phyloP scores from a whole-genome alignment of 2,888 invertebrate genomes.

The Zootermopsis nevadensis region DNA sequence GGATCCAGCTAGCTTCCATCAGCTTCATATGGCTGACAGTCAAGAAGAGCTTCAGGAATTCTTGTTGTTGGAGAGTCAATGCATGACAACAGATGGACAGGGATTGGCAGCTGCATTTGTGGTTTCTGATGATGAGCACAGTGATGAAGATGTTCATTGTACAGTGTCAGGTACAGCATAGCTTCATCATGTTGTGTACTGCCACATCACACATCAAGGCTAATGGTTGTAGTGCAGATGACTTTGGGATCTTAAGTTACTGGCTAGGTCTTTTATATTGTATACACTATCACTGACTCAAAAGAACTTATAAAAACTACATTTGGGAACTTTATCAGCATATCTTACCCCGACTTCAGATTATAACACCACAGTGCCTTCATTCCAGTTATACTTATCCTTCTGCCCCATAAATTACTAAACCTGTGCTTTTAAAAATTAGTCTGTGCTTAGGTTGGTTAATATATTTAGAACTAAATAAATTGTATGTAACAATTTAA shows the following conservation, averaged over 20 bases:
- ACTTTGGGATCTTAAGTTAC: not conserved
- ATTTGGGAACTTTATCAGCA: not conserved
- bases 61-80: conserved; percentile 70
- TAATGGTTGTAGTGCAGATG: no score
- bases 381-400: not conserved
- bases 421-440: not conserved
- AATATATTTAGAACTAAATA: not conserved
- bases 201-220: no score
- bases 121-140: conserved; percentile 49
- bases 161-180: conserved; percentile 52
- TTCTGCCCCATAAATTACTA: not conserved
- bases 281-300: not conserved
- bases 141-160: conserved; percentile 54
- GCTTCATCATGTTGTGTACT: not conserved
- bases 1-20: conserved; percentile 68
- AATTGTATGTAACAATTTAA: not conserved
- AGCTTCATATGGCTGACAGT: conserved; percentile 71
- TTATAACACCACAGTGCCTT: not conserved
- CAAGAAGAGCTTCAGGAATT: conserved; percentile 73
- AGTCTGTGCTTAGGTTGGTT: not conserved
- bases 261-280: not conserved
- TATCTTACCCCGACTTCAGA: not conserved
- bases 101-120: conserved; percentile 66
- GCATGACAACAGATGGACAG: conserved; percentile 63
- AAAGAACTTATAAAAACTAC: not conserved